Evolutionary conservation across 2,888 invertebrate species (phyloP).

Genomic region (Galeruca laticollis): DNA sequence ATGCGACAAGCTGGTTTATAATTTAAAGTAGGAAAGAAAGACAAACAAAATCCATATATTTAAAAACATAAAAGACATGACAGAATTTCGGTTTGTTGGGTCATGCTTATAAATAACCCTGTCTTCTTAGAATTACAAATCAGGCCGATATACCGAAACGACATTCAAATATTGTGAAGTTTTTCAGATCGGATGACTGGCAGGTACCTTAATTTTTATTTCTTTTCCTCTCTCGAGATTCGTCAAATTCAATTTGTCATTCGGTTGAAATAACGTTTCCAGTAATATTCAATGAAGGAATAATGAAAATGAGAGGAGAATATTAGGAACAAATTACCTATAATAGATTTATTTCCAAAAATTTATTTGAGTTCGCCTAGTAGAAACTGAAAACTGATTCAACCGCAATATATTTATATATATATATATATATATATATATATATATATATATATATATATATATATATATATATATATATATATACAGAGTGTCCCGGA

Average conservation of each 20-base stretch:
- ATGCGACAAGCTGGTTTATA: background rate
- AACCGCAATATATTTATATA: too few species aligned
- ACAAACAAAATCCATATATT: conserved; percentile 7
- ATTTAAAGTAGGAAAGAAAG: conserved; percentile 1
- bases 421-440: too few species aligned
- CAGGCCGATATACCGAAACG: background rate
- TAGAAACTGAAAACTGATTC: too few species aligned
- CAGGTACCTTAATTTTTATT: background rate
- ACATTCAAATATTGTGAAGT: background rate
- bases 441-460: too few species aligned
- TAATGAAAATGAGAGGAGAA: background rate
- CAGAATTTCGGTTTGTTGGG: background rate
- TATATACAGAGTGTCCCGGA: too few species aligned
- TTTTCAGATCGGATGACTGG: background rate
- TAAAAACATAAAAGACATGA: conserved; percentile 2
- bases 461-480: too few species aligned
- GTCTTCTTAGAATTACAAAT: conserved; percentile 10
- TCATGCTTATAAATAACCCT: background rate
- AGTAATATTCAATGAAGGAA: too few species aligned
- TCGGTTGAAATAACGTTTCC: too few species aligned
- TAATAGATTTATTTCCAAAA: too few species aligned
- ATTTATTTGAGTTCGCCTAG: too few species aligned
- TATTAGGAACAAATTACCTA: too few species aligned
- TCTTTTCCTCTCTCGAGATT: background rate
- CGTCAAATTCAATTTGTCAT: background rate